Evolutionary conservation across 64 coral and sea anemone species (phyloP), one percentile per base, ranked within the genome.

Genomic region (Platygyra sinensis): DNA sequence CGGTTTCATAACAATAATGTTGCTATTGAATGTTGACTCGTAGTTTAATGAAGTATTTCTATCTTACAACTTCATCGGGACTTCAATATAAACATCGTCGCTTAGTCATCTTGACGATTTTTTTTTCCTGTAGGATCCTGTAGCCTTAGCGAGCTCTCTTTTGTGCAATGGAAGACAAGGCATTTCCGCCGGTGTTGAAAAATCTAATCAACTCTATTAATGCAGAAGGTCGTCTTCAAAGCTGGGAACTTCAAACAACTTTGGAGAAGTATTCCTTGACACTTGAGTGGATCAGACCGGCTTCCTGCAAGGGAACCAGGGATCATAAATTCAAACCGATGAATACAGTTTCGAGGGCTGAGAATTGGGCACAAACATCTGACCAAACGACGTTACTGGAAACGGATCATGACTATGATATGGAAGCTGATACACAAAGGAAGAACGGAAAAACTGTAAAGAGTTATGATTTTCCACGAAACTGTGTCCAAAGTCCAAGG

Each of bases 171-270:
- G 76, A 55, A 57, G 50, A 30, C 3, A 59, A 4, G 6, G 17
- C 51, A 28, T 79, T 79, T 29, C 76, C 76, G n/a, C 46, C 49
- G 2, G 76, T 79, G 25, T 57, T 79, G 76, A 57, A n/a, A 29
- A 79, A 25, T 24, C 76, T 79, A 27, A 79, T 79, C 57, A 54
- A 79, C 46, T 28, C 49, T 10, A 79, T 79, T 28, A 55, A 46
- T 24, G n/a, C 3, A 4, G 20, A 59, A 54, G 51, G 76, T 4
- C 51, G 3, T 8, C 76, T 79, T 28, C 24, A 79, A 54, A 55
- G 76, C n/a, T 79, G 76, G 76, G 51, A 57, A 54, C 76, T 79
- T 1, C 25, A 55, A 8, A 28, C 49, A 3, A 79, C 51, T 54
- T 55, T 57, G 46, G 76, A 79, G 54, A 28, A 7, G 24, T 55